Evolutionary conservation across 2,888 invertebrate species (phyloP).

Genomic region (Caradrina kadenii): DNA sequence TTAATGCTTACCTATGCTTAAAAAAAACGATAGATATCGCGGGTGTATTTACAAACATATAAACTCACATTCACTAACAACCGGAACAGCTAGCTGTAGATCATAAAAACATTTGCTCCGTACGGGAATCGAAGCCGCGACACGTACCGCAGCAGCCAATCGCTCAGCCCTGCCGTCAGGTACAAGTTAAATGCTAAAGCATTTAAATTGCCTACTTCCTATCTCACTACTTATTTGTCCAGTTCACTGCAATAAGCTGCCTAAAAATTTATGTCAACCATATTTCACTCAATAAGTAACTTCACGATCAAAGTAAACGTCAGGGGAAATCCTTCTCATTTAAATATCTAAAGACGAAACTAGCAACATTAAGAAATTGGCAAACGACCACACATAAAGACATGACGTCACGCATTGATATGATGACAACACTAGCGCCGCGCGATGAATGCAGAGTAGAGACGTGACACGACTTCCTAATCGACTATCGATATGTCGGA

Average conservation of each 20-base stretch:
- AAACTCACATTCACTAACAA: too few relatives aligned
- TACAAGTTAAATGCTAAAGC: too few relatives aligned
- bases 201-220: too few relatives aligned
- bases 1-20: too few relatives aligned
- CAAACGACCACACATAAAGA: slow-evolving; percentile 72
- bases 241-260: not conserved
- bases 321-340: slow-evolving; percentile 43
- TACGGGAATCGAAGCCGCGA: too few relatives aligned
- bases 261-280: not conserved
- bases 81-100: too few relatives aligned
- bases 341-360: slow-evolving; percentile 46
- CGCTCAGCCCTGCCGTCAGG: too few relatives aligned
- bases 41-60: too few relatives aligned
- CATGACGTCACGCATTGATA: slow-evolving; percentile 74
- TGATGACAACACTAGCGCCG: slow-evolving; percentile 65
- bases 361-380: slow-evolving; percentile 51
- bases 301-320: slow-evolving; percentile 2
- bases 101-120: too few relatives aligned
- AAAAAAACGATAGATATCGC: too few relatives aligned
- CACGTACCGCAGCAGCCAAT: too few relatives aligned
- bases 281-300: not conserved
- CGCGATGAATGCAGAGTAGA: slow-evolving; percentile 68
- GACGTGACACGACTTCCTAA: slow-evolving; percentile 68
- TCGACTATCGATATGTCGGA: slow-evolving; percentile 56
- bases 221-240: too few relatives aligned